These are phyloP conservation scores for Ambastaia sidthimunki DNA, from an alignment of 2,797 vertebrate genomes.

Conservation along the genomic window DNA sequence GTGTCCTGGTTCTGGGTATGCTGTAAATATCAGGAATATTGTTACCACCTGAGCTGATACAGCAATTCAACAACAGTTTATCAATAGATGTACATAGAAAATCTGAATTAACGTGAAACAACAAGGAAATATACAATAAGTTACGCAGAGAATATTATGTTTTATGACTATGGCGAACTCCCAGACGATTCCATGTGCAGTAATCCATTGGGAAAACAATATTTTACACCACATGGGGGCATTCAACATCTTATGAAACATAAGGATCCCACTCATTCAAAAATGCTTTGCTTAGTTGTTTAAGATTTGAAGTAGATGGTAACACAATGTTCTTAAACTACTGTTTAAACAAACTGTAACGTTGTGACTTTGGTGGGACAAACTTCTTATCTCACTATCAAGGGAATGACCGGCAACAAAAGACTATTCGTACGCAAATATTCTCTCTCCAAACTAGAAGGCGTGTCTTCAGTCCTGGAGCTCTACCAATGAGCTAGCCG, in stretches of 20 bases:
- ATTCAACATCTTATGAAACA: not conserved
- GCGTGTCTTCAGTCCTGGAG: slow-evolving; percentile 37
- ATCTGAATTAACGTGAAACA: too few relatives aligned
- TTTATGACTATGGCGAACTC: not conserved
- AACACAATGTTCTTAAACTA: not conserved
- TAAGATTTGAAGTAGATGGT: not conserved
- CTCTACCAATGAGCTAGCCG: slow-evolving; percentile 63
- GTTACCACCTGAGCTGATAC: too few relatives aligned
- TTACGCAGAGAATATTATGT: not conserved
- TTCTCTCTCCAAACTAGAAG: slow-evolving; percentile 34
- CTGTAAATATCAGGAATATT: too few relatives aligned
- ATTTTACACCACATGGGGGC: slow-evolving; percentile 23
- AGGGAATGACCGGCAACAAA: slow-evolving; percentile 5
- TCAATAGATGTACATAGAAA: too few relatives aligned
- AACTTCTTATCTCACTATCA: not conserved
- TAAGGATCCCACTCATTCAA: not conserved
- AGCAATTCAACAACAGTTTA: too few relatives aligned
- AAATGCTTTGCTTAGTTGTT: not conserved
- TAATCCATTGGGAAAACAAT: too few relatives aligned
- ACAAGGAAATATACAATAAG: too few relatives aligned
- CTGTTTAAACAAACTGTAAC: not conserved
- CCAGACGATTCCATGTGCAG: not conserved
- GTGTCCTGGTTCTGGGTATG: too few relatives aligned
- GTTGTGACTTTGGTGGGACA: not conserved
- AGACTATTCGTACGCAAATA: not conserved